Evolutionary conservation across 2,797 vertebrate genomes (phyloP), one percentile per base, ranked within the genome.

Genomic region (Kryptolebias ocellatus): DNA sequence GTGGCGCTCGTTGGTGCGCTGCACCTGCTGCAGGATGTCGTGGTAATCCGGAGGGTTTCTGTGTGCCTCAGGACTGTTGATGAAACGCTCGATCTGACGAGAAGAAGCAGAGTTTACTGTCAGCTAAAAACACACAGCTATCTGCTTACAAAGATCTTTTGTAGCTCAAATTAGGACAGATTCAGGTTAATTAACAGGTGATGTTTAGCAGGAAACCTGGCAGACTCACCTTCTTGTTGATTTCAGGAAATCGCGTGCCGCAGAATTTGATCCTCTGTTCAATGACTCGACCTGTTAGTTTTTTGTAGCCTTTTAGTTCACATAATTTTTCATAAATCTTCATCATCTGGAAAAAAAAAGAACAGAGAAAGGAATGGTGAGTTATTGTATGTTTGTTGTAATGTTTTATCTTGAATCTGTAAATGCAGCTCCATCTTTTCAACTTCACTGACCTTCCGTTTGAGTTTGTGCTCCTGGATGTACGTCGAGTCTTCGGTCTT

Each of bases 391-490:
- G 37, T 11, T 39, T 42, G 14, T 0, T 0, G 3, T 2, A 16
- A 20, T 1, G 39, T 42, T 5, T 10, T 29, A 42, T 53, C 28
- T 11, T 44, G 2, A 46, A 57, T 31, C n/a, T 39, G 7, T 7
- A 4, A 4, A 18, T 1, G 17, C 12, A 42, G 29, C 20, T 51
- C 51, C 2, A 1, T 24, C 4, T 16, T 0, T 45, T 1, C 42
- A 15, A 34, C 8, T 18, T 16, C 1, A 16, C 87, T 70, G 14
- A 94, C 94, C 70, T 95, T 95, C 45, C 95, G 88, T 77, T 98
- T 98, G 0, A 98, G 91, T 2, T 94, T 94, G 64, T 96, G 93
- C 83, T 98, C 97, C 90, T 98, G 96, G 68, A 98, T 91, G 86
- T 98, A 97, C 0, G 85, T 57, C 0, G 96, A 98, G 76, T 98